phyloP scores from a whole-genome alignment of 2,797 vertebrate species.

The Schizothorax lantsangensis region DNA sequence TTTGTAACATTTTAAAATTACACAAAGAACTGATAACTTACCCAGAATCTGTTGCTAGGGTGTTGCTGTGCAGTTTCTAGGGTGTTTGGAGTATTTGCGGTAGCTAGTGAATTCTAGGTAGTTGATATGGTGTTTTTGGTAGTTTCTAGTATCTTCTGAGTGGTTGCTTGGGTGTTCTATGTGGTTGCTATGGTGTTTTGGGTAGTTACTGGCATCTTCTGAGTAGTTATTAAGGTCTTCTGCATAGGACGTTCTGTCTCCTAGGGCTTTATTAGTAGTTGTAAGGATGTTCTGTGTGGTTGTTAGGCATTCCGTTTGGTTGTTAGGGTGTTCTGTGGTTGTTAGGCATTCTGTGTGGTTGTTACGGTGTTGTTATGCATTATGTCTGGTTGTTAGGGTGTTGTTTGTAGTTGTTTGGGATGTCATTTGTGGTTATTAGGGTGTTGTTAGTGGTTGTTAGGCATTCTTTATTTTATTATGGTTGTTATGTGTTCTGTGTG shows the following conservation, averaged over 20 bases:
- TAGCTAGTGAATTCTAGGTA: too few species aligned
- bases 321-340: neutral
- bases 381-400: neutral
- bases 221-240: neutral
- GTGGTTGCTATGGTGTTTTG: neutral
- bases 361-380: neutral
- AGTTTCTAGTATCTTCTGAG: neutral
- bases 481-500: too few species aligned
- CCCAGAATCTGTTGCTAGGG: neutral
- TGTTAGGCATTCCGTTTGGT: too few species aligned
- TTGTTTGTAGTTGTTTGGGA: neutral
- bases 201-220: neutral
- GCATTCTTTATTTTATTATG: too few species aligned
- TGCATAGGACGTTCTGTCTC: neutral
- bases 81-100: neutral
- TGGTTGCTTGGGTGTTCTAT: neutral
- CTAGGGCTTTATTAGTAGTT: neutral
- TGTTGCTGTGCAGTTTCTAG: neutral
- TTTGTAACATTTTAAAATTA: neutral
- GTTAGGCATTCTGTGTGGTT: neutral
- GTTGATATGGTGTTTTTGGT: neutral
- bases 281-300: neutral
- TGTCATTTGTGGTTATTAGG: too few species aligned
- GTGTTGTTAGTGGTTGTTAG: neutral
- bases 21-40: neutral